These are phyloP conservation scores for Gymnogyps californianus DNA, from an alignment of 2,113 vertebrate genomes.

Conservation along the genomic window DNA sequence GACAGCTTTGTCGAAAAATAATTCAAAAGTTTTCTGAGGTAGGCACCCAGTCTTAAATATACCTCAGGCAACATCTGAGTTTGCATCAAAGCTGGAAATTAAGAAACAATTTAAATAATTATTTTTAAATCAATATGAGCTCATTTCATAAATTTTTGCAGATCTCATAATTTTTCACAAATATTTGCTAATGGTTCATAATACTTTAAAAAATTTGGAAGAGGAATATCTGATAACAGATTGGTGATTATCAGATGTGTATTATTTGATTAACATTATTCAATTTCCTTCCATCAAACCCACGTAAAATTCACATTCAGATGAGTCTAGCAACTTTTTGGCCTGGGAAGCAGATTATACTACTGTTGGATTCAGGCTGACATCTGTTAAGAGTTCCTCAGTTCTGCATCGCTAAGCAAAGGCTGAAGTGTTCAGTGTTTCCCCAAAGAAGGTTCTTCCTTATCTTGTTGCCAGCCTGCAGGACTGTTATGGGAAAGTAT, in stretches of 20 bases:
- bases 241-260: not conserved
- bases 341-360: not conserved
- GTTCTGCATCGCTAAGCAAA: rapidly evolving
- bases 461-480: not conserved
- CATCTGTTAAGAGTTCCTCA: not conserved
- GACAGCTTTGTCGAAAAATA: not conserved
- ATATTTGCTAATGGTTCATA: not conserved
- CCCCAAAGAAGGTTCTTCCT: not conserved
- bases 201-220: not conserved
- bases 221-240: not conserved
- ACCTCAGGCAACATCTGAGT: not conserved
- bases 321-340: not conserved
- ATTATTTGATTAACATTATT: not conserved
- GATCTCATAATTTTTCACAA: not conserved
- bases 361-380: not conserved
- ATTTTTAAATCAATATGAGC: not conserved
- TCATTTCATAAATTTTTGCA: not conserved
- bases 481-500: not conserved
- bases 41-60: not conserved
- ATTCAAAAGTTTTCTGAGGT: not conserved
- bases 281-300: not conserved
- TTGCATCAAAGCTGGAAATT: not conserved
- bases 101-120: not conserved
- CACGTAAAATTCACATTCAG: not conserved
- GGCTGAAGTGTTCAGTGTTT: not conserved